Evolutionary conservation across 1,140 invertebrate species (phyloP).

Genomic region (Pseudobourletiella spinata): DNA sequence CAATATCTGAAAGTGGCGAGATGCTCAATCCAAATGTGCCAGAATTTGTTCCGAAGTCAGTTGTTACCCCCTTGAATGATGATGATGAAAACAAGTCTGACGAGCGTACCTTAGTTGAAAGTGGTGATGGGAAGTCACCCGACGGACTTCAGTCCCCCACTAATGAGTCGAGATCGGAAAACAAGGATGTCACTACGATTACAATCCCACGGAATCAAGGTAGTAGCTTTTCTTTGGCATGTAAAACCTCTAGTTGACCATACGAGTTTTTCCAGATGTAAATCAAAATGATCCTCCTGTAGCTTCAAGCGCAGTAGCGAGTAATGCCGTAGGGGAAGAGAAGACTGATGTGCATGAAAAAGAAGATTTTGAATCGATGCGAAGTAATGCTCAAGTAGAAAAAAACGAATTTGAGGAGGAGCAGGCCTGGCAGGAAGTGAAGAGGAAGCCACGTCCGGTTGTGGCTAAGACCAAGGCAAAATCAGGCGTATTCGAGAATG

Average conservation of each 20-base stretch:
- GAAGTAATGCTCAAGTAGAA: no score
- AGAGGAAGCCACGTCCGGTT: constrained; percentile 44
- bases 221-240: not conserved
- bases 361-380: no score
- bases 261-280: no score
- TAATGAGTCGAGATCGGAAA: not conserved
- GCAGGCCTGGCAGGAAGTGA: constrained; percentile 42
- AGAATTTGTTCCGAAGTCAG: constrained; percentile 54
- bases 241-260: no score
- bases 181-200: not conserved
- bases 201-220: not conserved
- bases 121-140: not conserved
- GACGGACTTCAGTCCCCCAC: not conserved
- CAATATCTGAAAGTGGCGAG: constrained; percentile 39
- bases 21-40: constrained; percentile 74
- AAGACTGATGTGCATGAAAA: no score
- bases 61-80: not conserved
- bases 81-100: not conserved
- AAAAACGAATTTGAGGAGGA: constrained; percentile 11
- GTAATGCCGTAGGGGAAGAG: no score
- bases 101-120: not conserved
- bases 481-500: constrained; percentile 33
- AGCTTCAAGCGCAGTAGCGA: no score
- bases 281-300: no score
- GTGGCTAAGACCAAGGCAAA: constrained; percentile 41